Base-by-base conservation (phyloP, 2,113 vertebrate species). In the Cebus imitator region DNA sequence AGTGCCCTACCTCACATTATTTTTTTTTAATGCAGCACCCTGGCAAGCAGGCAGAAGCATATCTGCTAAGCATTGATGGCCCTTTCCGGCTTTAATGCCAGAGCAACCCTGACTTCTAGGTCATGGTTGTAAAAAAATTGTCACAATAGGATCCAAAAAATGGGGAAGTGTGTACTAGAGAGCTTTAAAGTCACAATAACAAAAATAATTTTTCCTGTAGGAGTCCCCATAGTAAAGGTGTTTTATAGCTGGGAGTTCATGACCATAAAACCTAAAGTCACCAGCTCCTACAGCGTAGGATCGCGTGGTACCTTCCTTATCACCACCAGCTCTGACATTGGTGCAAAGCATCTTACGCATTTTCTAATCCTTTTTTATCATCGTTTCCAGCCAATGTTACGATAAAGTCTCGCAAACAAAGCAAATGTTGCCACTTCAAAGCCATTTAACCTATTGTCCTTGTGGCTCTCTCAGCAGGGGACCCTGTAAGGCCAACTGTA, bases 91-190 rank as follows among this genome's bases (percentile, higher is more conserved):
- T 89, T 79, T 95, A 61, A 64, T 43, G 64, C 32, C 40, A 40
- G 61, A 21, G 0, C 2, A 90, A 70, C 80, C 11, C 55, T 52
- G 70, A 93, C 37, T 90, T 92, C 75, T 78, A 57, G 92, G 81
- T 94, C 87, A 92, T 8, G 64, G 55, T 76, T 92, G 66, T 75
- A 87, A 96, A 94, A 93, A 75, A 96, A 95, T 87, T 32, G 80
- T 80, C 87, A 72, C 64, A 23, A 5, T 78, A 72, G 76, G 87
- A 90, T 68, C 40, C 4, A 80, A 57, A 86, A 52, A 43, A 45
- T 30, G 6, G 21, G 6, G 40, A 13, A 58, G 23, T 45, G 35
- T 75, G 13, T 4, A 40, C 57, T n/a, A 64, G 90, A 92, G 27
- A 90, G 37, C 55, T 87, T 58, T 76, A 76, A 48, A 75, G 76